Evolutionary conservation across 1,140 invertebrate genomes (phyloP), one percentile per base, ranked within the genome.

Genomic region (Bombus sibiricus): DNA sequence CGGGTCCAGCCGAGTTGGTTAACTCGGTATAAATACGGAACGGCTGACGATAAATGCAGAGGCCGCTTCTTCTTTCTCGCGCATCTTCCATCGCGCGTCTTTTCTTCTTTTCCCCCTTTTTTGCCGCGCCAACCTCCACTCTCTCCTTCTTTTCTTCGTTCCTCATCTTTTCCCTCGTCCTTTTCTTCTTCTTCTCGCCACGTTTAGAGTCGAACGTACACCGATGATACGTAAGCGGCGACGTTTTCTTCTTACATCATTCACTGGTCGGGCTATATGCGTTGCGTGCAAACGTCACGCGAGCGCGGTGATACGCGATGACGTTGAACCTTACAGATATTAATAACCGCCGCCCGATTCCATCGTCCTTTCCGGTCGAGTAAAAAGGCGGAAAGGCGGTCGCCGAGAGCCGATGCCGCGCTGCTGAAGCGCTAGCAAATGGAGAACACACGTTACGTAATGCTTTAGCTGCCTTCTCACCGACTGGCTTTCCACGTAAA

Each of bases 1-100:
- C 32, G 41, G 69, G 72, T 91, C 89, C 90, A 91, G 77, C 64
- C 34, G 25, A 66, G 73, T 64, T 66, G 53, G 68, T 86, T 90
- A 77, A 88, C 83, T 82, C 75, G 80, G 81, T 92, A 91, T 89
- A 91, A 91, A 92, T 90, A 91, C 88, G 59, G 74, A 84, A 62
- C 75, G 69, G 72, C 66, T 85, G 68, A 75, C 77, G 88, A 89
- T 85, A 91, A 92, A 92, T 82, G 87, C 80, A 86, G 73, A 74
- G 80, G 34, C 71, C 8, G 57, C 71, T n/a, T 47, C 74, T 89
- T 79, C 64, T 34, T 85, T 47, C 62, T 75, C 72, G 25, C 41
- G 57, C 47, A 69, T 10, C 22, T 5, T 47, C 28, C 25, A 53
- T 32, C 37, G 12, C 72, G n/a, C 43, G 5, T 71, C 64, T 68